Evolutionary conservation across 2,888 invertebrate species (phyloP).

Genomic region (Morpho achilles): DNA sequence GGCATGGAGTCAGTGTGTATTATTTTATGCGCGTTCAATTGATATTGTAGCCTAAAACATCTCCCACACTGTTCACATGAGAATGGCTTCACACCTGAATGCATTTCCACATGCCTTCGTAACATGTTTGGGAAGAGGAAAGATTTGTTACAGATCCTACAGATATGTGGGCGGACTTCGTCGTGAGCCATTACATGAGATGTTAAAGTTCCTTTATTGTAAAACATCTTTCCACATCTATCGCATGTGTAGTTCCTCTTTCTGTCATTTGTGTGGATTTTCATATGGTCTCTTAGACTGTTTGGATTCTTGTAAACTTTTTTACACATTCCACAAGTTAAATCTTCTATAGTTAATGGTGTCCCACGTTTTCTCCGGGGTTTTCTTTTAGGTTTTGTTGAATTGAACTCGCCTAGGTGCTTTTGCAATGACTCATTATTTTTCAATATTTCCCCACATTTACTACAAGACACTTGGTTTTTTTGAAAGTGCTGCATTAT

Average conservation of each 20-base stretch:
- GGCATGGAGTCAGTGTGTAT: constrained; percentile 90
- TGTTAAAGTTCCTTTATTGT: constrained; percentile 64
- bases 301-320: constrained; percentile 59
- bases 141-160: constrained; percentile 64
- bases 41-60: constrained; percentile 82
- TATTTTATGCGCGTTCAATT: constrained; percentile 85
- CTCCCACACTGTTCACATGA: constrained; percentile 68
- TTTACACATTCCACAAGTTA: constrained; percentile 60
- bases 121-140: constrained; percentile 68
- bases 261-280: constrained; percentile 78
- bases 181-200: constrained; percentile 69
- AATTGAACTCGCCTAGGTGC: constrained; percentile 49
- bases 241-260: constrained; percentile 66
- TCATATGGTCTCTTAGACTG: constrained; percentile 75
- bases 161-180: constrained; percentile 58
- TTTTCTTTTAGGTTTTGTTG: constrained; percentile 45
- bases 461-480: constrained; percentile 42
- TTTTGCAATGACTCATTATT: constrained; percentile 48
- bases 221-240: constrained; percentile 67
- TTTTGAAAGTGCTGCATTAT: constrained; percentile 46
- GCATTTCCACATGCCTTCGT: constrained; percentile 65
- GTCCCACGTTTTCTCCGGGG: constrained; percentile 55
- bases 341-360: constrained; percentile 56
- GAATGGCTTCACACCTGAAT: constrained; percentile 62
- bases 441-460: constrained; percentile 58